A percentile compares a stretch with the other conserved stretches of the same genome.
Evolutionary conservation across 92 coral and sea anemone species (phyloP).

Genomic region (Epizoanthus ramosus): DNA sequence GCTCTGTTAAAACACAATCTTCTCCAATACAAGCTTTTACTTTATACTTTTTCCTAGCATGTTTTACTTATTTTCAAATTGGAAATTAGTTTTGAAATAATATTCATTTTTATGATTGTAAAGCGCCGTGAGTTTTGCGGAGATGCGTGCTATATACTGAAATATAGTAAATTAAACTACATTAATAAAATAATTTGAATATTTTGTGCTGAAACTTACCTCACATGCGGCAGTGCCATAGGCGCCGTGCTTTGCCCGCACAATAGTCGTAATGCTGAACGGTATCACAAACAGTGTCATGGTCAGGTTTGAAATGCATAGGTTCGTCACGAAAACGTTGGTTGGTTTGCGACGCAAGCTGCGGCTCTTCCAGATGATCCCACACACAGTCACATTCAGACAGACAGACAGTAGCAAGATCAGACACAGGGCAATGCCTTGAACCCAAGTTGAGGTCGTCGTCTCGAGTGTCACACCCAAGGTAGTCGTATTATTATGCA

Average conservation of each 20-base stretch:
- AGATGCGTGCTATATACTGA: too few species aligned
- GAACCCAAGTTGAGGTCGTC: conserved; percentile 29
- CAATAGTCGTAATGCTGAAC: conserved; percentile 70
- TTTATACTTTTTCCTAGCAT: too few species aligned
- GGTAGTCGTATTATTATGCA: background rate
- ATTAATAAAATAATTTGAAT: background rate
- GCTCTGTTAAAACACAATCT: too few species aligned
- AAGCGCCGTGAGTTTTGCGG: too few species aligned
- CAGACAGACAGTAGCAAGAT: conserved; percentile 59
- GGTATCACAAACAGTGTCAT: conserved; percentile 79
- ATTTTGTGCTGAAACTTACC: conserved; percentile 43
- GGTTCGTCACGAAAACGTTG: conserved; percentile 73
- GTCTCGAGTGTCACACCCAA: background rate
- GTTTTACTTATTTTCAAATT: too few species aligned
- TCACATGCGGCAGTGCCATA: conserved; percentile 64
- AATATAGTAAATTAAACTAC: too few species aligned
- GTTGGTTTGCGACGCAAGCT: conserved; percentile 63
- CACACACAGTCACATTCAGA: conserved; percentile 66
- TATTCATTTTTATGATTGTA: too few species aligned
- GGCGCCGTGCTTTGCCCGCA: conserved; percentile 60
- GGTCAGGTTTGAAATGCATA: conserved; percentile 69
- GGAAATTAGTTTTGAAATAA: too few species aligned
- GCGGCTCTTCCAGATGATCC: conserved; percentile 64
- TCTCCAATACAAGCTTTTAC: too few species aligned
- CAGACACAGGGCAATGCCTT: conserved; percentile 60